Evolutionary conservation across 2,797 vertebrate genomes (phyloP), one percentile per base, ranked within the genome.

Genomic region (Centropyge bicolor): DNA sequence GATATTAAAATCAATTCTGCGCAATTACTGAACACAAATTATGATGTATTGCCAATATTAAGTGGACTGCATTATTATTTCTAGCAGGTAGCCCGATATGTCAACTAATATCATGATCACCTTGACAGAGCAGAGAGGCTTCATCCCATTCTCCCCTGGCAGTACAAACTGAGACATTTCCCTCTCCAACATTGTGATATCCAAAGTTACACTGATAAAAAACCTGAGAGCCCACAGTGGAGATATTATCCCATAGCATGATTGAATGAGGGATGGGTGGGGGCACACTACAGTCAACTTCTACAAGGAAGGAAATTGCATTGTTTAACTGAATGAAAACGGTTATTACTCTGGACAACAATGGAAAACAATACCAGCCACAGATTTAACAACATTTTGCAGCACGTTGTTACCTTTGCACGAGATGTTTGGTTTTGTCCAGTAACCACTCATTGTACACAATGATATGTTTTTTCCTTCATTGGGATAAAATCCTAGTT

Each of bases 361-460:
- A 13, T 65, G 14, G 5, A 46, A 73, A 78, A 19, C 31, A 49
- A 31, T 5, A 71, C 1, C 48, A 45, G 65, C 20, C 8, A 45
- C 40, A 45, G 17, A 8, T 16, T 6, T 35, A 13, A 65, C 4
- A 38, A 9, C 19, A 4, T 4, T 40, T 59, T 20, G 19, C 5
- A 41, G 16, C 10, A 17, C 6, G 11, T 1, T 13, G 24, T 94
- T 92, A 98, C 97, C 96, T 96, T 94, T 92, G 88, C 97, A 98
- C 19, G 82, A 88, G 86, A 97, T 91, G 74, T 88, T 81, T 14
- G 94, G 81, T 41, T 89, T 74, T 36, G 95, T 96, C 97, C 97
- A 98, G 51, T 84, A 83, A 85, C 95, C 96, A 24, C 88, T 85
- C 48, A 57, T 70, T 66, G 93, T 93, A 69, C 97, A 98, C 51